Conservation (phyloP, 2,888 invertebrate species). For the Apodemia duryi region DNA sequence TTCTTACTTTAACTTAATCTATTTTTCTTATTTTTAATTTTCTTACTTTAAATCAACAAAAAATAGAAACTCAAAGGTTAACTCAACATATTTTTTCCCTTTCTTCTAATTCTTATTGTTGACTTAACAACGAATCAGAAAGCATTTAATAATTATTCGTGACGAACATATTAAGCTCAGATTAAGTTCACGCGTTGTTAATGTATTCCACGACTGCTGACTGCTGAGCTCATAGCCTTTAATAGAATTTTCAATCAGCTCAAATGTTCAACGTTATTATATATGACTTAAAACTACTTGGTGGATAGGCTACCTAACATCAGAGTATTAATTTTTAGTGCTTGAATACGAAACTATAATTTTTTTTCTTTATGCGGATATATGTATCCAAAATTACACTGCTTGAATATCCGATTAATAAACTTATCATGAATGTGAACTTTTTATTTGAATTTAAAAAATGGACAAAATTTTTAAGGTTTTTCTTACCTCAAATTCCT, state of each 20-base stretch:
- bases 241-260: constrained; percentile 68
- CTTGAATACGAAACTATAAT: no score
- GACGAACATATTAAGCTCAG: constrained; percentile 44
- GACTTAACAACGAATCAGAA: constrained; percentile 6
- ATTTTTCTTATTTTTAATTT: no score
- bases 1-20: no score
- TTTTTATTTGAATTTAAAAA: no score
- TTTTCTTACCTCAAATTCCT: no score
- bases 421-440: no score
- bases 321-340: constrained; percentile 14
- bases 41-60: no score
- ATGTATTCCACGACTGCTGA: constrained; percentile 74
- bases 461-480: no score
- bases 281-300: constrained; percentile 23
- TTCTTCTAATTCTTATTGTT: background rate
- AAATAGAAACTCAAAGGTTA: no score
- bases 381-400: no score
- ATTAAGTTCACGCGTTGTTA: constrained; percentile 67
- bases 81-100: background rate
- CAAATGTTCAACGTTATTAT: constrained; percentile 45
- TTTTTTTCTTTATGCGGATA: no score
- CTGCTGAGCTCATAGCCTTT: constrained; percentile 70
- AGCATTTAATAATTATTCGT: constrained; percentile 6
- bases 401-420: no score
- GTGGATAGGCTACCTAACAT: constrained; percentile 26